A percentile compares a stretch with the other conserved stretches of the same genome.
Conservation (phyloP, 2,888 invertebrate genomes). For the Uloborus plumipes region DNA sequence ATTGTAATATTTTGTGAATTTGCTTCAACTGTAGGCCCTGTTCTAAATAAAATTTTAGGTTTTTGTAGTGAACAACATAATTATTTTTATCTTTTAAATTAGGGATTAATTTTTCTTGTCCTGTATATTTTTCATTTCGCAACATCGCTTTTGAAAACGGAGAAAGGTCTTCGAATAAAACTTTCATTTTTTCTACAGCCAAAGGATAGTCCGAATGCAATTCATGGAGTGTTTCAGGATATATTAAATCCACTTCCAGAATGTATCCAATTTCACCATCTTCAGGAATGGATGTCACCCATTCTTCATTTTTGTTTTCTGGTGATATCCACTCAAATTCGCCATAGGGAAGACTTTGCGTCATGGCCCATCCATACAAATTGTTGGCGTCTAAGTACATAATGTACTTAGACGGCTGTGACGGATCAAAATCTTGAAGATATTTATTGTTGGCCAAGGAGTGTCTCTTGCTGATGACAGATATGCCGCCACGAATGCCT, state of each 20-base stretch:
- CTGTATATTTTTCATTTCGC: not conserved
- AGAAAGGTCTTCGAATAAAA: not conserved
- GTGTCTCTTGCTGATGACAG: slow-evolving; percentile 53
- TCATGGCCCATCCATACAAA: slow-evolving; percentile 32
- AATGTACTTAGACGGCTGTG: slow-evolving; percentile 17
- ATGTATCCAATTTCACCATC: slow-evolving; percentile 30
- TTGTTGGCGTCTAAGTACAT: slow-evolving; percentile 47
- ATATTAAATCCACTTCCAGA: slow-evolving; percentile 60
- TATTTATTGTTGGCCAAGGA: slow-evolving; percentile 64
- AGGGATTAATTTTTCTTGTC: slow-evolving; percentile 64
- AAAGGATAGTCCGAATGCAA: slow-evolving; percentile 40
- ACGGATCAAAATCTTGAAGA: slow-evolving; percentile 6
- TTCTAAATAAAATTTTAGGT: slow-evolving; percentile 63
- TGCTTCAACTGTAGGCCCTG: slow-evolving; percentile 66
- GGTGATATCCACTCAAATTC: slow-evolving; percentile 30
- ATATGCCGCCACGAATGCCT: slow-evolving; percentile 50
- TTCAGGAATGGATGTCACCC: not conserved
- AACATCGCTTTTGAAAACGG: not conserved
- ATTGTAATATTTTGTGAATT: slow-evolving; percentile 64
- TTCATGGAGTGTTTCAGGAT: slow-evolving; percentile 33
- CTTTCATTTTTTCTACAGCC: slow-evolving; percentile 34
- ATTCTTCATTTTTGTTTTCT: not conserved
- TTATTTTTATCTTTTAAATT: slow-evolving; percentile 66
- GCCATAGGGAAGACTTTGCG: not conserved
- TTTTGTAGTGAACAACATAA: slow-evolving; percentile 66